A percentile compares a stretch with the other conserved stretches of the same genome.
These are phyloP conservation scores for Acestrorhynchus altus DNA, from an alignment of 2,797 vertebrate species.

Conservation along the genomic window DNA sequence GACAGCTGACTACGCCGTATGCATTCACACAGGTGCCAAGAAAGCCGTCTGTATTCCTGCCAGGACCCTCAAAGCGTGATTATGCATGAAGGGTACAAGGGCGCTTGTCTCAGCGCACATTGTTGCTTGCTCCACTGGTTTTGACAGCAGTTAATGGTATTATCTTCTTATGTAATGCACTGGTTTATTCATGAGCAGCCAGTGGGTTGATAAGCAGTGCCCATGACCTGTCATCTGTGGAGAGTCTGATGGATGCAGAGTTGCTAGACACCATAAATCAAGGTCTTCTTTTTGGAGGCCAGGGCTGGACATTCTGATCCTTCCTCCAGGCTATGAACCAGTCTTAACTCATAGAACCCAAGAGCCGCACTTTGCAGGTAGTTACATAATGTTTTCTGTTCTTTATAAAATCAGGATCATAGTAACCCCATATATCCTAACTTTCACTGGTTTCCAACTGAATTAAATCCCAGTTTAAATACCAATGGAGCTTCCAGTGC, in stretches of 20 bases:
- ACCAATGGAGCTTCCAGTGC: too few relatives aligned
- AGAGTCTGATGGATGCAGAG: background rate
- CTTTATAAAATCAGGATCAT: too few relatives aligned
- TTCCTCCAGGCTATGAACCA: background rate
- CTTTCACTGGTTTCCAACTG: too few relatives aligned
- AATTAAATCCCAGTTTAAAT: too few relatives aligned
- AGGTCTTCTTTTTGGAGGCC: background rate
- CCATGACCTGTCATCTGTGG: background rate
- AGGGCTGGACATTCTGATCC: background rate
- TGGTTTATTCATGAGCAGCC: background rate
- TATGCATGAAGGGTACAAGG: constrained; percentile 8
- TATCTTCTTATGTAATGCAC: background rate
- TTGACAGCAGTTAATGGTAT: constrained; percentile 3
- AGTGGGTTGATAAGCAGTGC: background rate
- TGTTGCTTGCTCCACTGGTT: background rate
- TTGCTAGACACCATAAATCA: background rate
- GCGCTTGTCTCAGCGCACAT: background rate
- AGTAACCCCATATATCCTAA: too few relatives aligned
- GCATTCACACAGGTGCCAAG: constrained; percentile 27
- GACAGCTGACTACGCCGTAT: constrained; percentile 41
- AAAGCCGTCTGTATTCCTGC: constrained; percentile 16
- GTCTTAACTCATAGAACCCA: background rate
- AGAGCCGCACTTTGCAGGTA: too few relatives aligned
- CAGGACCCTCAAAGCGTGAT: constrained; percentile 17
- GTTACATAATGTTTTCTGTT: too few relatives aligned